Evolutionary conservation across 2,797 vertebrate species (phyloP).

Genomic region (Ctenopoma multispine): DNA sequence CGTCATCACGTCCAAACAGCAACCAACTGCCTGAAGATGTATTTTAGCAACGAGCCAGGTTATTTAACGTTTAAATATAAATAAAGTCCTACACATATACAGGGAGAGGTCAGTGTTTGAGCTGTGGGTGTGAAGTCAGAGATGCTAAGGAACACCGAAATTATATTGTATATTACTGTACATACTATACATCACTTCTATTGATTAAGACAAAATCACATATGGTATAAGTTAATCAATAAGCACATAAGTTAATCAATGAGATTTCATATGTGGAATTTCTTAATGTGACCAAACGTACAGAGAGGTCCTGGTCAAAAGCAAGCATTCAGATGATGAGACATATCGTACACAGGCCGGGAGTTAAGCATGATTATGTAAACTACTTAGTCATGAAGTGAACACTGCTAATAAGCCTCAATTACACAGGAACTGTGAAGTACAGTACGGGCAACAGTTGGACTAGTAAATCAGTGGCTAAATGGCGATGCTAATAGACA

Average conservation of each 20-base stretch:
- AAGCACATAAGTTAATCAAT: neutral
- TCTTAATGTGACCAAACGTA: neutral
- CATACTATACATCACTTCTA: neutral
- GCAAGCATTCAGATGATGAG: neutral
- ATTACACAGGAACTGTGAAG: neutral
- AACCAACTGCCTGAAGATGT: neutral
- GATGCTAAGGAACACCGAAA: neutral
- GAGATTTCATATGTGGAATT: no score
- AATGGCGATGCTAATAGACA: neutral
- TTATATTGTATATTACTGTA: neutral
- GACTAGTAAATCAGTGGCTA: neutral
- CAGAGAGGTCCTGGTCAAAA: neutral
- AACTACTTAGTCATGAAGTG: slow-evolving; percentile 5
- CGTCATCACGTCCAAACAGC: no score
- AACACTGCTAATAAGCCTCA: neutral
- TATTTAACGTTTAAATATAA: neutral
- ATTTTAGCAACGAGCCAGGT: neutral
- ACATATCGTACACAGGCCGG: neutral
- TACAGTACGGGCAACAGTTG: slow-evolving; percentile 3
- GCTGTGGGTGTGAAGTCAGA: neutral
- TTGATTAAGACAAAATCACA: neutral
- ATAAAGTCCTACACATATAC: neutral
- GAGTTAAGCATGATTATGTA: slow-evolving; percentile 7
- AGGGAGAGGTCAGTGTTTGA: neutral
- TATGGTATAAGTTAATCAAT: neutral